These are phyloP conservation scores for Caenorhabditis panamensis DNA, from an alignment of 2,888 invertebrate species.

Conservation along the genomic window DNA sequence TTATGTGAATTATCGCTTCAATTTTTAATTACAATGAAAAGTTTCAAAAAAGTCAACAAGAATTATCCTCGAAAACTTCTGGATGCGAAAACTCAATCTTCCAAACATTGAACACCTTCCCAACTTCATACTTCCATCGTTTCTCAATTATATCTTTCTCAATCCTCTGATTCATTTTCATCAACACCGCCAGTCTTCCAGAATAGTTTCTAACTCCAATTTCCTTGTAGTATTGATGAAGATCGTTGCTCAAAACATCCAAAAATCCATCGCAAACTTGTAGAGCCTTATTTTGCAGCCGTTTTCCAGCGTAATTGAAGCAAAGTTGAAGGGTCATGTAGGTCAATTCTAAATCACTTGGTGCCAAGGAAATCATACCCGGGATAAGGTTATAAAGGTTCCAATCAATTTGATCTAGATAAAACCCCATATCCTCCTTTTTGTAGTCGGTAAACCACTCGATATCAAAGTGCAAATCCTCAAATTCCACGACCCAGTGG, in stretches of 20 bases:
- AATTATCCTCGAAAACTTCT: conserved; percentile 29
- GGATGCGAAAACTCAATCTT: conserved; percentile 55
- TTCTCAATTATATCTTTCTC: conserved; percentile 58
- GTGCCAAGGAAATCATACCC: conserved; percentile 25
- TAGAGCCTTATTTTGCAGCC: conserved; percentile 6
- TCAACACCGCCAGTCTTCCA: conserved; percentile 51
- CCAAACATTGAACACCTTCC: conserved; percentile 59
- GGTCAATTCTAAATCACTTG: conserved; percentile 35
- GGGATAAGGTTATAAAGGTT: conserved; percentile 12
- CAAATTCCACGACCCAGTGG: background rate
- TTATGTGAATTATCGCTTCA: too few relatives aligned
- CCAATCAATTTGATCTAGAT: background rate
- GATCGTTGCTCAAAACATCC: conserved; percentile 45
- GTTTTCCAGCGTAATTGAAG: conserved; percentile 47
- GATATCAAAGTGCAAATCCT: background rate
- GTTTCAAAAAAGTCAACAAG: too few relatives aligned
- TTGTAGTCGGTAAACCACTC: background rate
- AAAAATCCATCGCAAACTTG: conserved; percentile 15
- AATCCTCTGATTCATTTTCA: conserved; percentile 53
- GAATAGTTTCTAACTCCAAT: conserved; percentile 47
- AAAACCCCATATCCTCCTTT: background rate
- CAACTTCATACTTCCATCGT: conserved; percentile 49
- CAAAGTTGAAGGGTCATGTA: conserved; percentile 45
- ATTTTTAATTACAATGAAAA: too few relatives aligned
- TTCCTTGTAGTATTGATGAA: conserved; percentile 53